Conservation (phyloP, 2,113 vertebrate genomes). For the Meriones unguiculatus region DNA sequence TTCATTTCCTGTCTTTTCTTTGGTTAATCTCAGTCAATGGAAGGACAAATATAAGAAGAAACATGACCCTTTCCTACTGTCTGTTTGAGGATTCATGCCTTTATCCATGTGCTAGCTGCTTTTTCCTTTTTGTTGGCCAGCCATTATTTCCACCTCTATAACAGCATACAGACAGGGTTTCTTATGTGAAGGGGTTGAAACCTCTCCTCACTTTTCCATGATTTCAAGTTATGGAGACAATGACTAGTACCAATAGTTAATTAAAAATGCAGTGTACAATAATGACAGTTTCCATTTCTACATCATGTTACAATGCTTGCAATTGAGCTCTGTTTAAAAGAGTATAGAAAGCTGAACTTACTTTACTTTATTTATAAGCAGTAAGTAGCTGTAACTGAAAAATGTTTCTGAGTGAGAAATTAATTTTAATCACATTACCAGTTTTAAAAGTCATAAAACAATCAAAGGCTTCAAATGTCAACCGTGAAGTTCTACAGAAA, state of each 20-base stretch:
- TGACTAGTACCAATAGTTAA: background rate
- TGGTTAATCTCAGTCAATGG: background rate
- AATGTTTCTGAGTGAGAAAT: background rate
- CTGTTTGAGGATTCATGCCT: background rate
- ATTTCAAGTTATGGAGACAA: background rate
- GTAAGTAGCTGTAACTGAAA: conserved; percentile 31
- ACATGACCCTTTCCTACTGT: background rate
- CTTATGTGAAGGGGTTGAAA: background rate
- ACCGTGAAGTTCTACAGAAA: background rate
- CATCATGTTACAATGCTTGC: background rate
- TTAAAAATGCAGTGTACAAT: background rate
- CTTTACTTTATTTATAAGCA: background rate
- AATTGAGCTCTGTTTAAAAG: conserved; percentile 6
- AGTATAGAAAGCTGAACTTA: background rate
- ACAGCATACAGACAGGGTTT: background rate
- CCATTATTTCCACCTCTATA: background rate
- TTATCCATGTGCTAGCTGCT: background rate
- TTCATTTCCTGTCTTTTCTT: background rate
- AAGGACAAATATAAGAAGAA: background rate
- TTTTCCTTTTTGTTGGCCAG: background rate
- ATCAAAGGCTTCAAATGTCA: background rate
- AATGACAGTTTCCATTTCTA: background rate
- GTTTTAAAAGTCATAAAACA: background rate
- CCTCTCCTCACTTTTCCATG: no score
- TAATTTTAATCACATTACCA: background rate